A percentile compares a stretch with the other conserved stretches of the same genome.
Evolutionary conservation across 2,888 invertebrate species (phyloP).

Genomic region (Tolmerus cingulatus): DNA sequence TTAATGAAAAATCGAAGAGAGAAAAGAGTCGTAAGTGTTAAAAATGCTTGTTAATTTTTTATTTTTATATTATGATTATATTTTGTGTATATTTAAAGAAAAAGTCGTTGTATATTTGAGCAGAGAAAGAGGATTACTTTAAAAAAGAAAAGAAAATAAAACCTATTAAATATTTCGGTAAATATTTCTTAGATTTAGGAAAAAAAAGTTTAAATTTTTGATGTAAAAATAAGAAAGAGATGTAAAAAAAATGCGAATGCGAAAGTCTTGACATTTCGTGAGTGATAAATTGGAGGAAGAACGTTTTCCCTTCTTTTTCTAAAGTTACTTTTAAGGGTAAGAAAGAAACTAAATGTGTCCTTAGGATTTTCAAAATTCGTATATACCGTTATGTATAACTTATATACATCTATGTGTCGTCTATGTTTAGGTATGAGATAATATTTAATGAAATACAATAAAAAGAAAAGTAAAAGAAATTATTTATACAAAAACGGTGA

Average conservation of each 20-base stretch:
- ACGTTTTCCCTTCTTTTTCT: slow-evolving; percentile 13
- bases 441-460: background rate
- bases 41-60: slow-evolving; percentile 31
- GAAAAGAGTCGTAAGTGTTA: slow-evolving; percentile 5
- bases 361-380: slow-evolving; percentile 39
- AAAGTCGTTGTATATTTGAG: background rate
- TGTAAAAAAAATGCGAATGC: slow-evolving; percentile 33
- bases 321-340: background rate
- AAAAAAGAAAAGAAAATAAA: background rate
- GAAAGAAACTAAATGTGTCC: slow-evolving; percentile 32
- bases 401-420: slow-evolving; percentile 29
- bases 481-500: slow-evolving; percentile 15
- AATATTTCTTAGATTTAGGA: background rate
- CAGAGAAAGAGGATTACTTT: background rate
- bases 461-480: background rate
- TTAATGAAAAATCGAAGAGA: background rate
- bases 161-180: slow-evolving; percentile 27
- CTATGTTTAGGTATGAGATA: slow-evolving; percentile 16
- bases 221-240: slow-evolving; percentile 20
- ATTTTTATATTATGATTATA: slow-evolving; percentile 29
- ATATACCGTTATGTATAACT: slow-evolving; percentile 18
- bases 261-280: slow-evolving; percentile 41
- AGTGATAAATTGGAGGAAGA: slow-evolving; percentile 38
- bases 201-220: slow-evolving; percentile 21
- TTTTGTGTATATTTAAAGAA: background rate